A percentile compares a stretch with the other conserved stretches of the same genome.
Conservation (phyloP, 2,888 invertebrate genomes). For the Flexamia atlantica region DNA sequence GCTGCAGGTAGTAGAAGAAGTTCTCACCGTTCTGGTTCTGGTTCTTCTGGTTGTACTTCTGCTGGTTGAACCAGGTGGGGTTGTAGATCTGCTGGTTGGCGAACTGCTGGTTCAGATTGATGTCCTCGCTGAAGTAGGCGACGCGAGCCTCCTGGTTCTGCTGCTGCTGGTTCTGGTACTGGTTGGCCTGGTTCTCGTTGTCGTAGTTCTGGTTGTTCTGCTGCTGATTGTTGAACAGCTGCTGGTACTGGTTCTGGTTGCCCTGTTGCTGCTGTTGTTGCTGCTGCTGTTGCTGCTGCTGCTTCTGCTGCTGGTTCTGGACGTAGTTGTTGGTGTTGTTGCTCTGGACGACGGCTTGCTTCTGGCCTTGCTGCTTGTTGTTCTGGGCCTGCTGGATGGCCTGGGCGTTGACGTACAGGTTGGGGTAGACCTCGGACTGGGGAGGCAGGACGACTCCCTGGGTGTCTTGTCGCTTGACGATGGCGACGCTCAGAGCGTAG, state of each 20-base stretch:
- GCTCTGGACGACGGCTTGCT: constrained; percentile 33
- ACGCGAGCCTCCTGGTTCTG: constrained; percentile 78
- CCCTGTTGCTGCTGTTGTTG: constrained; percentile 17
- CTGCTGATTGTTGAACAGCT: constrained; percentile 38
- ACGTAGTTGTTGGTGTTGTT: constrained; percentile 56
- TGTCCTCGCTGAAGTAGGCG: constrained; percentile 86
- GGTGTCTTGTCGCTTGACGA: constrained; percentile 77
- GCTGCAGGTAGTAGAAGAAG: constrained; percentile 80
- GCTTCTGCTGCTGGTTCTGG: constrained; percentile 47
- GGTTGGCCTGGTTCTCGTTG: constrained; percentile 44
- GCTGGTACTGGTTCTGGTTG: constrained; percentile 43
- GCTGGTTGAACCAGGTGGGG: constrained; percentile 74
- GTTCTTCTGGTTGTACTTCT: constrained; percentile 60
- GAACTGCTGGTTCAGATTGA: constrained; percentile 79
- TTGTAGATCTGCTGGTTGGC: constrained; percentile 81
- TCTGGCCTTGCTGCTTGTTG: constrained; percentile 62
- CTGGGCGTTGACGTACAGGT: constrained; percentile 72
- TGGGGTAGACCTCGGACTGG: constrained; percentile 78
- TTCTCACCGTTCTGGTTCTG: constrained; percentile 66
- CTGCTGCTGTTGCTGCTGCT: constrained; percentile 43
- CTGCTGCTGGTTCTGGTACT: constrained; percentile 54
- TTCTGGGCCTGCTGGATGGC: constrained; percentile 62
- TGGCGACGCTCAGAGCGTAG: constrained; percentile 77
- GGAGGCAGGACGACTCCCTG: constrained; percentile 78
- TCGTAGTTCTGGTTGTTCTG: constrained; percentile 61